phyloP scores from a whole-genome alignment of 2,888 invertebrate genomes.

The Epinotia nisella region DNA sequence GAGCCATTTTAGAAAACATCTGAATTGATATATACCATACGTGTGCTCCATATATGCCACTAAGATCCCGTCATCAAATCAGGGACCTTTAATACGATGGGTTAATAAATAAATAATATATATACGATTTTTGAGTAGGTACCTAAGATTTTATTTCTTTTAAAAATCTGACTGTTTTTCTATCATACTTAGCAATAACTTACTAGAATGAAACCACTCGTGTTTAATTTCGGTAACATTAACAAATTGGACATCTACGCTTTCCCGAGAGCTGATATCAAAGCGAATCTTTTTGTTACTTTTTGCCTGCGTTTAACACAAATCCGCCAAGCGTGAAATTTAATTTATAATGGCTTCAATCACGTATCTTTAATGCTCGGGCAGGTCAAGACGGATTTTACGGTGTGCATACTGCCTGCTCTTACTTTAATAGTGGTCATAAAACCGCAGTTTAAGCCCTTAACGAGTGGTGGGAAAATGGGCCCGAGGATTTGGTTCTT shows the following conservation, averaged over 20 bases:
- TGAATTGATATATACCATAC: too few species aligned
- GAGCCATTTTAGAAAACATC: too few species aligned
- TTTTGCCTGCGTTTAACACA: slow-evolving; percentile 64
- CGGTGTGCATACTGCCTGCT: slow-evolving; percentile 40
- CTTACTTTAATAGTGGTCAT: slow-evolving; percentile 42
- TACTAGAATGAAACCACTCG: not conserved
- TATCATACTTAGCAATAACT: not conserved
- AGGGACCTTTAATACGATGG: too few species aligned
- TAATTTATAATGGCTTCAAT: slow-evolving; percentile 71
- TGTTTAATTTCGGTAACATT: slow-evolving; percentile 1
- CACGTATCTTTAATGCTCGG: slow-evolving; percentile 59
- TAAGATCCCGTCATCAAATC: too few species aligned
- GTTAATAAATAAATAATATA: too few species aligned
- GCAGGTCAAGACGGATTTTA: slow-evolving; percentile 46
- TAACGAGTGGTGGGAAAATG: slow-evolving; percentile 35
- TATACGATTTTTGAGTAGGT: too few species aligned
- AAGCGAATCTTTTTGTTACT: slow-evolving; percentile 49
- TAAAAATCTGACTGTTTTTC: not conserved
- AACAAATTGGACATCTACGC: slow-evolving; percentile 24
- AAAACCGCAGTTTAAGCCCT: slow-evolving; percentile 42
- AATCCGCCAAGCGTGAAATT: slow-evolving; percentile 74
- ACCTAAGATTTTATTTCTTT: not conserved
- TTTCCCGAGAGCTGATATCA: slow-evolving; percentile 23
- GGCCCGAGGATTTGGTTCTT: slow-evolving; percentile 31
- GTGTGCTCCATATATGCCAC: too few species aligned